Evolutionary conservation across 2,113 vertebrate species (phyloP).

Genomic region (Junco hyemalis): DNA sequence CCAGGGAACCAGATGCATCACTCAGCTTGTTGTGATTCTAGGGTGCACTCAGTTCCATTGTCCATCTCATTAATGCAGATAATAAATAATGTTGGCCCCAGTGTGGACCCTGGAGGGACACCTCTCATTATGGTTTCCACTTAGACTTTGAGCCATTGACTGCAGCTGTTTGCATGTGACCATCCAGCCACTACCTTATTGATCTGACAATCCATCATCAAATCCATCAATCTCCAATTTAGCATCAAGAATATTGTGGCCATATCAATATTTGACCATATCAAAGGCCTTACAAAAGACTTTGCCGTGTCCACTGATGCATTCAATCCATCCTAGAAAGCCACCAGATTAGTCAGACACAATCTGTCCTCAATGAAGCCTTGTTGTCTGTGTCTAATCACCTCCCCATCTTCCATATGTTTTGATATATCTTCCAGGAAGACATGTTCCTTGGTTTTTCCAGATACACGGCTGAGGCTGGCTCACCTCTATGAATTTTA

Average conservation of each 20-base stretch:
- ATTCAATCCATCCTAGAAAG: neutral
- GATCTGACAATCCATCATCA: neutral
- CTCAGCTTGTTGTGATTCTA: neutral
- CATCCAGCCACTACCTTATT: neutral
- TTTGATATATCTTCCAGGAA: neutral
- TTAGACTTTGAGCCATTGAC: neutral
- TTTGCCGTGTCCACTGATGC: neutral
- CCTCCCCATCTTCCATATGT: neutral
- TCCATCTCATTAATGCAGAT: neutral
- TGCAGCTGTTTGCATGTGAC: neutral
- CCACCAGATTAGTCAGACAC: neutral
- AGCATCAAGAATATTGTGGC: neutral
- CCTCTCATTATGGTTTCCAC: neutral
- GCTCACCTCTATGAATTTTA: neutral
- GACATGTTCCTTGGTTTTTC: neutral
- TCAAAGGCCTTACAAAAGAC: neutral
- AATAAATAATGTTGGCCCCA: neutral
- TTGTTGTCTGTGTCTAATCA: neutral
- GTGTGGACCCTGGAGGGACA: neutral
- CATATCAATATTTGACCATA: neutral
- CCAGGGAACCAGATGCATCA: fast-evolving
- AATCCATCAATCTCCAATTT: neutral
- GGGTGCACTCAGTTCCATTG: neutral
- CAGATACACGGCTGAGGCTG: neutral
- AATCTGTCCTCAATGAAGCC: neutral